Base-by-base conservation (phyloP, 2,888 invertebrate species). In the Sesia apiformis region DNA sequence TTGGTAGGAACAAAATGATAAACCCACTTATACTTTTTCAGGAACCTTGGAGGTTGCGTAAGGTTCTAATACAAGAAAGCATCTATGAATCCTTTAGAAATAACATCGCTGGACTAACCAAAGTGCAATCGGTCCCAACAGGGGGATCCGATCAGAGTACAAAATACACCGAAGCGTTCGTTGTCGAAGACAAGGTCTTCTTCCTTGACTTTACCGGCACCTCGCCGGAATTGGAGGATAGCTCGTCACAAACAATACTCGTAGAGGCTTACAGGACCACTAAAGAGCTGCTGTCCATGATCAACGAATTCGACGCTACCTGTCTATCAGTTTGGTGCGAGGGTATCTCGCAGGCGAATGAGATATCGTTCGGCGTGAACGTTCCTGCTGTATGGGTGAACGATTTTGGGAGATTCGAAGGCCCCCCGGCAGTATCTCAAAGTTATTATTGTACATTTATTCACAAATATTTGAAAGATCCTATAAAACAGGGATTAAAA, bases 211-310 rank as follows among this genome's bases (percentile, higher is more conserved):
- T 8, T 8, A 23, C 46, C 3, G 46, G 46, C 4, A 46, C 46
- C 4, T 51, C 58, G 61, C 39, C 55, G 5, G 51, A 56, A 38
- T 38, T 49, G 0, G 38, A 49, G 51, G 50, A 8, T 38, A 40
- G 39, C 49, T 46, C 49, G 0, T 49, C 56, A 38, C 51, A 49
- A 4, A 40, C 56, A 0, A 60, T 71, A 5, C n/a, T 53, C 0
- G 63, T 80, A 0, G 78, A 80, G 57, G 73, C 74, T 0, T 84
- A 76, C 58, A 72, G 84, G 56, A 83, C 79, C 0, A 70, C 63
- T 0, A 79, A 78, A 56, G 84, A 84, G 53, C 58, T 81, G 39
- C 52, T 81, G 5, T 56, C 69, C 6, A 52, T 84, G 4, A 3
- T 77, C 0, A 54, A 63, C 3, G 55, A 63, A 7, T 55, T 59